Percentiles rank a stretch among this genome's conserved stretches.
Conservation (phyloP, 2,888 invertebrate species). For the Galeopsomyia nigrocyanea region DNA sequence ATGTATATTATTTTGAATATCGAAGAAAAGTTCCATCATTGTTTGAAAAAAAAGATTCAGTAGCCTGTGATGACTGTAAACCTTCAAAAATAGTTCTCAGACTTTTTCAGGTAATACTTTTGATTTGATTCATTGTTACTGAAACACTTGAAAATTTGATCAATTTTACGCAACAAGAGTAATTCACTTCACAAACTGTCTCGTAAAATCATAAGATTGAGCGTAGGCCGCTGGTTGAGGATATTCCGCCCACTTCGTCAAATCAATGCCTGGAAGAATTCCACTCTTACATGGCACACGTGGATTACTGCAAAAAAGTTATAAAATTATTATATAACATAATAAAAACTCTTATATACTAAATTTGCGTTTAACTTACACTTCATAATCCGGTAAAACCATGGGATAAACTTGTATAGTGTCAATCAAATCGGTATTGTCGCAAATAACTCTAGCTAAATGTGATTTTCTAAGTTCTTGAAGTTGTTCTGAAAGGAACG, state of each 20-base stretch:
- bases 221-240: constrained; percentile 66
- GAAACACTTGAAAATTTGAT: neutral
- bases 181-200: constrained; percentile 39
- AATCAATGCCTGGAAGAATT: constrained; percentile 87
- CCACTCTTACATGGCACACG: constrained; percentile 92
- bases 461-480: constrained; percentile 86
- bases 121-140: no score
- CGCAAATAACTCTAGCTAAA: constrained; percentile 87
- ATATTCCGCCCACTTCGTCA: constrained; percentile 90
- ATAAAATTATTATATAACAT: neutral
- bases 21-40: no score
- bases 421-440: constrained; percentile 92
- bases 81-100: no score
- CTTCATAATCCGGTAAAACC: constrained; percentile 92
- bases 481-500: constrained; percentile 77
- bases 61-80: no score
- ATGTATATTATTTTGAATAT: no score
- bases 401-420: constrained; percentile 92
- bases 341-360: constrained; percentile 3
- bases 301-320: constrained; percentile 80
- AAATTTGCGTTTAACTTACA: constrained; percentile 75
- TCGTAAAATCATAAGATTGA: constrained; percentile 26
- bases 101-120: no score
- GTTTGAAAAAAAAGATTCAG: no score
- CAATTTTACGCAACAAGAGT: neutral